Conservation (phyloP, 1,140 invertebrate species). For the Orius laevigatus region DNA sequence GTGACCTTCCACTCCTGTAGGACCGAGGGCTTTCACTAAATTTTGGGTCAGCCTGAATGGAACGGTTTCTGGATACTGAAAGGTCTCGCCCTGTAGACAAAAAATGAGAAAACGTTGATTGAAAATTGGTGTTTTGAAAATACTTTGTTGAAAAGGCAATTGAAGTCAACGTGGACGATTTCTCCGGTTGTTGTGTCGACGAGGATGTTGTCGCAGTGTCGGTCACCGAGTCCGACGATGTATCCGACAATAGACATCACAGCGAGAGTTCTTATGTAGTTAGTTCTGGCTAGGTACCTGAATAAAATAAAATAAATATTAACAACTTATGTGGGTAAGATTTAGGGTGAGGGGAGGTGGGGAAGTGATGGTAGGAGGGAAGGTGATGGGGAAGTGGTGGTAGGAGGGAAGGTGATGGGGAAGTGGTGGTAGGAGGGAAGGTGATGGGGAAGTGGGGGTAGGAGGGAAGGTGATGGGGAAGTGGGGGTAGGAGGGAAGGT, state of each 20-base stretch:
- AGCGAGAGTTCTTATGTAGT: slow-evolving; percentile 79
- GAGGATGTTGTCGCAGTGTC: slow-evolving; percentile 95
- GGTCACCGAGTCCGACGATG: slow-evolving; percentile 84
- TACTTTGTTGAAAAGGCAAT: slow-evolving; percentile 88
- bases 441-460: too few relatives aligned
- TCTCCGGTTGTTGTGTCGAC: slow-evolving; percentile 84
- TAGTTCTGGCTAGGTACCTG: slow-evolving; percentile 65
- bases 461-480: too few relatives aligned
- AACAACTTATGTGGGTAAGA: not conserved
- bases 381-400: too few relatives aligned
- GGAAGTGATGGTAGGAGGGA: too few relatives aligned
- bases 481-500: too few relatives aligned
- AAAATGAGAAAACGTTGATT: slow-evolving; percentile 15
- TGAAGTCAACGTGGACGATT: slow-evolving; percentile 95
- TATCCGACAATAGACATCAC: slow-evolving; percentile 99
- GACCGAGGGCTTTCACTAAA: slow-evolving; percentile 91
- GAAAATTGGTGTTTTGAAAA: slow-evolving; percentile 21
- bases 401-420: too few relatives aligned
- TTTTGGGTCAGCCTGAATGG: slow-evolving; percentile 95
- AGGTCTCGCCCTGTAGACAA: slow-evolving; percentile 47
- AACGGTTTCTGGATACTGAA: slow-evolving; percentile 82
- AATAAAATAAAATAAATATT: slow-evolving; percentile 12
- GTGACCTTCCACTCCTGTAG: slow-evolving; percentile 76
- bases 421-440: too few relatives aligned
- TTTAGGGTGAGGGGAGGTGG: not conserved